phyloP scores from a whole-genome alignment of 2,113 vertebrate genomes.

The Turnix velox region DNA sequence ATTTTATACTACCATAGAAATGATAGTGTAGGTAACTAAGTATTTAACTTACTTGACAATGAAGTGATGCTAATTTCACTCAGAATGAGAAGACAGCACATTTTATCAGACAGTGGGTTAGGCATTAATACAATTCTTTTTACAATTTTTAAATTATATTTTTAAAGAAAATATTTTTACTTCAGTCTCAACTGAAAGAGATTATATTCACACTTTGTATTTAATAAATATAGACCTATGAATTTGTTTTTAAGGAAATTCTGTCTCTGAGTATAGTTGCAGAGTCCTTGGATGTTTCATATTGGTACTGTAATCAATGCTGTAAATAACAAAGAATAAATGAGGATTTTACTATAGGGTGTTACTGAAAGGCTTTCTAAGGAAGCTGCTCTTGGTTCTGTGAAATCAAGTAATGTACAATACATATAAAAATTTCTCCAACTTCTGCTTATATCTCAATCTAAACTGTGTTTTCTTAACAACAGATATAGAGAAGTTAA shows the following conservation, averaged over 20 bases:
- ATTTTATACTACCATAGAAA: not conserved
- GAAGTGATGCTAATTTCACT: not conserved
- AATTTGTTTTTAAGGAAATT: not conserved
- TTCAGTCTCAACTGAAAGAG: not conserved
- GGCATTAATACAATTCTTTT: not conserved
- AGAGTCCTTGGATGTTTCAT: not conserved
- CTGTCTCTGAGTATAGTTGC: not conserved
- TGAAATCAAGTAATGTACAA: not conserved
- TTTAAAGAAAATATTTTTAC: not conserved
- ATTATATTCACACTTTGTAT: not conserved
- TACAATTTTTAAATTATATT: not conserved
- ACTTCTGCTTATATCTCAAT: not conserved
- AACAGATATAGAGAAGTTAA: not conserved
- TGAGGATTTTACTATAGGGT: not conserved
- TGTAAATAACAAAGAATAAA: not conserved
- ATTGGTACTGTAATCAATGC: not conserved
- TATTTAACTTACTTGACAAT: not conserved
- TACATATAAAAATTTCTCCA: not conserved
- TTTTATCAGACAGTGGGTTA: not conserved
- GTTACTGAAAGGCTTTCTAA: not conserved
- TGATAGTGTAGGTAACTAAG: too few relatives aligned
- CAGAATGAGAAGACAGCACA: not conserved
- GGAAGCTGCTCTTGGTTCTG: not conserved
- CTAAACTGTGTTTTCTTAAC: not conserved
- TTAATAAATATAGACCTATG: not conserved